Percentiles rank a stretch among this genome's conserved stretches.
Evolutionary conservation across 1,140 invertebrate genomes (phyloP).

Genomic region (Copidosoma floridanum): DNA sequence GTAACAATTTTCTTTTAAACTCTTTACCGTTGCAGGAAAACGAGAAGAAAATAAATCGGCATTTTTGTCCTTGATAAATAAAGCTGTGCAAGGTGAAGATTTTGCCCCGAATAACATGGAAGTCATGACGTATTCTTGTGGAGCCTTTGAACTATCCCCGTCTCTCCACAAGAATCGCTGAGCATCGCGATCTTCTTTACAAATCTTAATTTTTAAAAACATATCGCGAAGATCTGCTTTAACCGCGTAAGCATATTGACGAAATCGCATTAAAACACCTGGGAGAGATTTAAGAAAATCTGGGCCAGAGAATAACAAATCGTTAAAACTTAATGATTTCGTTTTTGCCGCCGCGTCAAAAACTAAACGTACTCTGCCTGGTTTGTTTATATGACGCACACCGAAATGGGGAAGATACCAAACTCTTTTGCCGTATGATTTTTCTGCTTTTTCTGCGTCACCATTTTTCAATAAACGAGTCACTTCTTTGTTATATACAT

Average conservation of each 20-base stretch:
- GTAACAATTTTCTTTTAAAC: background rate
- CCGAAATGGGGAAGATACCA: constrained; percentile 20
- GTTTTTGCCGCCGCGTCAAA: constrained; percentile 24
- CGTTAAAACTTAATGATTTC: constrained; percentile 17
- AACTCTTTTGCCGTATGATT: background rate
- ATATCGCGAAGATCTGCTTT: constrained; percentile 21
- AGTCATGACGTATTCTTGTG: background rate
- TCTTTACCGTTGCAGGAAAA: background rate
- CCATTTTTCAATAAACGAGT: background rate
- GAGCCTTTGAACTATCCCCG: background rate
- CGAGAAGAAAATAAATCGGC: background rate
- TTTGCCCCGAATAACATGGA: constrained; percentile 35
- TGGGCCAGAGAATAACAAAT: constrained; percentile 15
- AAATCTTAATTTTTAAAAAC: constrained; percentile 16
- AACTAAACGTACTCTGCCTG: constrained; percentile 10
- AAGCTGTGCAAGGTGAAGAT: constrained; percentile 36
- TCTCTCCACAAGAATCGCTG: constrained; percentile 18
- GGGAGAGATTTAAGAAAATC: constrained; percentile 19
- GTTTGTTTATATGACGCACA: constrained; percentile 11
- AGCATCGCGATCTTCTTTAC: constrained; percentile 10
- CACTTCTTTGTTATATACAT: background rate
- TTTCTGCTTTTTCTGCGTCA: background rate
- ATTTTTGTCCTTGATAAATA: constrained; percentile 37
- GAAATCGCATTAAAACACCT: constrained; percentile 7
- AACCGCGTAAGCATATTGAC: background rate